Conservation (phyloP, 2,113 vertebrate species). For the Lampris megalopsis region DNA sequence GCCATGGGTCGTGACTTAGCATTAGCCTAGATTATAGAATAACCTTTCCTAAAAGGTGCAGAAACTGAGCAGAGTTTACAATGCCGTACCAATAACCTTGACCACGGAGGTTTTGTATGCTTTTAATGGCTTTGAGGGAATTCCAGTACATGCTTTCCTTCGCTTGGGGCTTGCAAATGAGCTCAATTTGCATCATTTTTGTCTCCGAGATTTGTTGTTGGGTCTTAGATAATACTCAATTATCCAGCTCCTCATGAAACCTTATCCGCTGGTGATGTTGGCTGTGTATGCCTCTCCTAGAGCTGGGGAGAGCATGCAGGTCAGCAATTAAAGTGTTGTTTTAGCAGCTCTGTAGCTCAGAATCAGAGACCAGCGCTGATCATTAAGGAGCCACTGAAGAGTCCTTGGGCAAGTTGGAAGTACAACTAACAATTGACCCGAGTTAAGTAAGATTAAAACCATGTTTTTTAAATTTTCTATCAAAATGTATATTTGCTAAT, state of each 20-base stretch:
- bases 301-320: too few relatives aligned
- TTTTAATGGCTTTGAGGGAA: background rate
- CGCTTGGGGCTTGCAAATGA: background rate
- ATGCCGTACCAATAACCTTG: background rate
- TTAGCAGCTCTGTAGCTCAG: too few relatives aligned
- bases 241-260: background rate
- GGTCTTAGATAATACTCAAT: conserved; percentile 5
- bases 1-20: conserved; percentile 58
- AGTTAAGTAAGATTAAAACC: too few relatives aligned
- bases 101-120: background rate
- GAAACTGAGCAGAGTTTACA: conserved; percentile 29
- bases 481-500: too few relatives aligned
- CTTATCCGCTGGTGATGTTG: background rate
- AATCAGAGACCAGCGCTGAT: too few relatives aligned
- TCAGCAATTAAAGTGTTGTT: too few relatives aligned
- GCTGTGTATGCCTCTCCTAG: too few relatives aligned
- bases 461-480: too few relatives aligned
- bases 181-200: background rate
- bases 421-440: too few relatives aligned
- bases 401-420: background rate
- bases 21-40: conserved; percentile 65
- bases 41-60: conserved; percentile 49
- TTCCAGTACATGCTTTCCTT: background rate
- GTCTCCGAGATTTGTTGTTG: conserved; percentile 1
- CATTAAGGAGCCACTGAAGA: background rate